Evolutionary conservation across 2,797 vertebrate species (phyloP), one percentile per base, ranked within the genome.

Genomic region (Chromis chromis): DNA sequence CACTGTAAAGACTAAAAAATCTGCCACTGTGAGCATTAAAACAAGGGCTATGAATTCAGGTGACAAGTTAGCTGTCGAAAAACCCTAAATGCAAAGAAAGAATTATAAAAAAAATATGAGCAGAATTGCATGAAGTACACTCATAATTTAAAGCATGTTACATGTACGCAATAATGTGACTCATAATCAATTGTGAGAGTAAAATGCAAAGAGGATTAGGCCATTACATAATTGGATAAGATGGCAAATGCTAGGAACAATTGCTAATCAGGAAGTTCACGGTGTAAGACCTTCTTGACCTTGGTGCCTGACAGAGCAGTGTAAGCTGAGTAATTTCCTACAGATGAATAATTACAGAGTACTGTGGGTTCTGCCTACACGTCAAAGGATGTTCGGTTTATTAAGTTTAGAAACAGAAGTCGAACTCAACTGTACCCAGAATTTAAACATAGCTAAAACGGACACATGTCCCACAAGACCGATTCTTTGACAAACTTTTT

Each of bases 161-260:
- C 14, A 44, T 52, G 1, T n/a, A 6, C 9, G 48, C 7, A 59
- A 16, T 64, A 67, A 59, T 60, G 14, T 52, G 55, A 42, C 14
- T 2, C 58, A 53, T 42, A 39, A 70, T 54, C 40, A 42, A 21
- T 10, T 68, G 52, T 24, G 19, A 36, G 14, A 68, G 21, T 36
- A 1, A 68, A 70, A 40, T 24, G 14, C 12, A 12, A 11, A 42
- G 31, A 4, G 49, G 13, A 77, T 76, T 24, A 52, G 19, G 0
- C 9, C 14, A 55, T 76, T 40, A 49, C 44, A 73, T 69, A 54
- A 65, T 27, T 53, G 25, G 19, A 62, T 22, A 56, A 63, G 61
- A 65, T 72, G 13, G 7, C 24, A 62, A 36, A 55, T 42, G 36
- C 12, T 44, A 48, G 55, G 27, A 40, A 57, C 58, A 2, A 42